These are phyloP conservation scores for Romanogobio albipinnatus DNA, from an alignment of 2,113 vertebrate genomes.

Conservation along the genomic window DNA sequence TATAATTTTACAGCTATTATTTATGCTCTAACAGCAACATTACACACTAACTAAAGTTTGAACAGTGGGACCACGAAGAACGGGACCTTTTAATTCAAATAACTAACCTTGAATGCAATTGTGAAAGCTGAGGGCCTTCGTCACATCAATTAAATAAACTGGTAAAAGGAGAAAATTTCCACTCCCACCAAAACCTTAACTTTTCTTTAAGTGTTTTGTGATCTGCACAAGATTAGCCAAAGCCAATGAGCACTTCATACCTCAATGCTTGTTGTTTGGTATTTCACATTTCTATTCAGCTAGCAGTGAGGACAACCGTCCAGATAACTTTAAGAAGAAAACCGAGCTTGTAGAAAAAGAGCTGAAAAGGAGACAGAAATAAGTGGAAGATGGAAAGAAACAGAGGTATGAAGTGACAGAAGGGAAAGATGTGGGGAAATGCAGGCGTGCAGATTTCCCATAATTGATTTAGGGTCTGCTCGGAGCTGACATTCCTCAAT, in stretches of 20 bases:
- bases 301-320: neutral
- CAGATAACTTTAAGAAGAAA: neutral
- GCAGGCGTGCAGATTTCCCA: constrained; percentile 47
- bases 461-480: constrained; percentile 78
- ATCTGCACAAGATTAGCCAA: neutral
- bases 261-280: neutral
- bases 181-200: neutral
- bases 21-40: too few species aligned
- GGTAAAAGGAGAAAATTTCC: neutral
- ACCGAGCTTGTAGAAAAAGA: neutral
- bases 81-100: constrained; percentile 11
- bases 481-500: constrained; percentile 75
- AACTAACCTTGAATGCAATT: neutral
- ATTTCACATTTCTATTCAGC: neutral
- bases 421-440: constrained; percentile 17
- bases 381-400: constrained; percentile 26
- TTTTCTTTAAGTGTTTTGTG: neutral
- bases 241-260: neutral
- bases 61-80: too few species aligned
- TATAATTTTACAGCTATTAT: too few species aligned
- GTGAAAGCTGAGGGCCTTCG: neutral
- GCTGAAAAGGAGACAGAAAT: neutral
- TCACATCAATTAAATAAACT: neutral
- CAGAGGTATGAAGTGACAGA: neutral
- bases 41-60: too few species aligned